Percentiles rank a stretch among this genome's conserved stretches.
These are phyloP conservation scores for Gephyroberyx darwinii DNA, from an alignment of 2,797 vertebrate genomes.

Conservation along the genomic window DNA sequence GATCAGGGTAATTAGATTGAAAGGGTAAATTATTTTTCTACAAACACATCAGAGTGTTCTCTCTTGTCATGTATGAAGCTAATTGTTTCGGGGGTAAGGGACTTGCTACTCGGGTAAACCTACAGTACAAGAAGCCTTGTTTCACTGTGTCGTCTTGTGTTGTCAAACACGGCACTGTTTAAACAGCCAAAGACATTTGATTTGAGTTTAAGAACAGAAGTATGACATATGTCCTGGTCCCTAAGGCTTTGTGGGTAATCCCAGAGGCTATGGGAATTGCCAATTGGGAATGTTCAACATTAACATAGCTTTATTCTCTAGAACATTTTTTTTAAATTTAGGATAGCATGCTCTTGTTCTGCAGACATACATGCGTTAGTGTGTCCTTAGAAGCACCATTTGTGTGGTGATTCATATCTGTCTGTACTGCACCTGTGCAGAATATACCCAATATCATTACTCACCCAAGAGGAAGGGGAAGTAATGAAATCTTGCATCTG, in stretches of 20 bases:
- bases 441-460: conserved; percentile 66
- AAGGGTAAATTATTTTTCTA: conserved; percentile 63
- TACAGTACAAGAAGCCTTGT: conserved; percentile 53
- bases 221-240: conserved; percentile 58
- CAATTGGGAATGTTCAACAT: conserved; percentile 49
- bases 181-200: conserved; percentile 61
- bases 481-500: conserved; percentile 73
- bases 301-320: conserved; percentile 45
- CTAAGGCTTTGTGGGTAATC: conserved; percentile 61
- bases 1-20: conserved; percentile 66
- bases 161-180: conserved; percentile 45
- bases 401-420: conserved; percentile 64
- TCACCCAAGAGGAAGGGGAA: conserved; percentile 65
- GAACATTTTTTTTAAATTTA: conserved; percentile 27
- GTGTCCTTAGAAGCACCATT: conserved; percentile 58
- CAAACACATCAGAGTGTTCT: conserved; percentile 55
- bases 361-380: conserved; percentile 15
- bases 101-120: conserved; percentile 14
- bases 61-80: conserved; percentile 53
- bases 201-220: conserved; percentile 55
- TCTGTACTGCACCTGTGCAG: conserved; percentile 65
- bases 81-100: conserved; percentile 60
- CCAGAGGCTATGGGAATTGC: conserved; percentile 56
- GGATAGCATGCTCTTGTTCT: conserved; percentile 16
- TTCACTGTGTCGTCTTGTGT: conserved; percentile 31